phyloP scores from a whole-genome alignment of 2,888 invertebrate species.

The Leptopilina myrica region DNA sequence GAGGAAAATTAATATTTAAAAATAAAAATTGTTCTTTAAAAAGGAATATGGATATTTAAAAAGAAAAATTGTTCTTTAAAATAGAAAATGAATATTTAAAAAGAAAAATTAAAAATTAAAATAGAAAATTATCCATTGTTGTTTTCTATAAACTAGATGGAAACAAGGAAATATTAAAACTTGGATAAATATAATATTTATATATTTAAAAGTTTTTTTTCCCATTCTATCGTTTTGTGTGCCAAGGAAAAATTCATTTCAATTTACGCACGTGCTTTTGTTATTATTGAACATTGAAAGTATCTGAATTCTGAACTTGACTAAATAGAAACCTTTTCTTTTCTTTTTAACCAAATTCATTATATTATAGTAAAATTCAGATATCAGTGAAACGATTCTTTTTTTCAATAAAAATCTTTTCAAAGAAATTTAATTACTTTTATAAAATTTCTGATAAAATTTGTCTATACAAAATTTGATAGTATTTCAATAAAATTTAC shows the following conservation, averaged over 20 bases:
- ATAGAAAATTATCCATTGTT: not conserved
- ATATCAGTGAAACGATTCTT: no score
- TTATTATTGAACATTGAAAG: slow-evolving; percentile 19
- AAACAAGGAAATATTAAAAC: not conserved
- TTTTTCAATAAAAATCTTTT: no score
- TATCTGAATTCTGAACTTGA: not conserved
- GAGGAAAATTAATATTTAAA: not conserved
- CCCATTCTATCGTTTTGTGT: slow-evolving; percentile 10
- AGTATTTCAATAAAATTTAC: no score
- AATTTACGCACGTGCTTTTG: slow-evolving; percentile 5
- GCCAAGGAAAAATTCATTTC: slow-evolving; percentile 7
- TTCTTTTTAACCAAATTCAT: no score
- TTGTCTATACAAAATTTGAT: no score
- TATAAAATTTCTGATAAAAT: no score
- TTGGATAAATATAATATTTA: not conserved
- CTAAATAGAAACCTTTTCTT: no score
- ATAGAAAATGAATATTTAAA: not conserved
- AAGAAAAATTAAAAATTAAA: not conserved
- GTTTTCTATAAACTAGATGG: not conserved
- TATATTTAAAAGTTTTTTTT: not conserved
- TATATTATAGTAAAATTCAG: no score
- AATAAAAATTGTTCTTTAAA: no score
- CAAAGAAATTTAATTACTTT: no score
- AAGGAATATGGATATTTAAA: not conserved
- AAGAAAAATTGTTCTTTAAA: not conserved